A percentile compares a stretch with the other conserved stretches of the same genome.
phyloP scores from a whole-genome alignment of 2,797 vertebrate species.

The Acanthurus lineatus region DNA sequence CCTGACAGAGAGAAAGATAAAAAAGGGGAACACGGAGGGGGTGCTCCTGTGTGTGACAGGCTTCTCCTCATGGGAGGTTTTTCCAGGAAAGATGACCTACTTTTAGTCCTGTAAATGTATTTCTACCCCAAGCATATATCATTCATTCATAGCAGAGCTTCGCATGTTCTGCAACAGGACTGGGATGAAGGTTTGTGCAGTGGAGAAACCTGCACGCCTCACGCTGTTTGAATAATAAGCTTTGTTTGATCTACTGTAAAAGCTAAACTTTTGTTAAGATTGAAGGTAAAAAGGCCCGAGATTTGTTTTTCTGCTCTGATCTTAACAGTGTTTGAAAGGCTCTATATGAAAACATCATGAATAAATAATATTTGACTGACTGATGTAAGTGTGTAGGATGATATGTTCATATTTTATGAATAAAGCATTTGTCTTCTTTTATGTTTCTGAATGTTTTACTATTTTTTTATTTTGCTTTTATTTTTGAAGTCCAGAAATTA shows the following conservation, averaged over 20 bases:
- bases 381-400: constrained; percentile 21
- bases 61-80: constrained; percentile 65
- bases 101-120: constrained; percentile 77
- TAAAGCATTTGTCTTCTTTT: constrained; percentile 5
- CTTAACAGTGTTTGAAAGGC: background rate
- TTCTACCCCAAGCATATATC: constrained; percentile 72
- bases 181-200: constrained; percentile 23
- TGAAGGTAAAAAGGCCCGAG: background rate
- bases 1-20: constrained; percentile 35
- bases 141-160: constrained; percentile 66
- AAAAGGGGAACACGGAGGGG: constrained; percentile 45
- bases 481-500: background rate
- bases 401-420: constrained; percentile 39
- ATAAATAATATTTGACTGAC: constrained; percentile 36
- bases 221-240: constrained; percentile 14
- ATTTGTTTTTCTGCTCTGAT: background rate
- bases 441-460: background rate
- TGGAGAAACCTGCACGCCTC: constrained; percentile 13
- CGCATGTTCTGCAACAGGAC: constrained; percentile 39
- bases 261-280: constrained; percentile 1
- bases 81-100: constrained; percentile 83
- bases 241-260: background rate
- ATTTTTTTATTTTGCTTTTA: background rate
- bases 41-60: constrained; percentile 69
- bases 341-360: constrained; percentile 26